Evolutionary conservation across 2,797 vertebrate genomes (phyloP).

Genomic region (Pseudocheirus occidentalis): DNA sequence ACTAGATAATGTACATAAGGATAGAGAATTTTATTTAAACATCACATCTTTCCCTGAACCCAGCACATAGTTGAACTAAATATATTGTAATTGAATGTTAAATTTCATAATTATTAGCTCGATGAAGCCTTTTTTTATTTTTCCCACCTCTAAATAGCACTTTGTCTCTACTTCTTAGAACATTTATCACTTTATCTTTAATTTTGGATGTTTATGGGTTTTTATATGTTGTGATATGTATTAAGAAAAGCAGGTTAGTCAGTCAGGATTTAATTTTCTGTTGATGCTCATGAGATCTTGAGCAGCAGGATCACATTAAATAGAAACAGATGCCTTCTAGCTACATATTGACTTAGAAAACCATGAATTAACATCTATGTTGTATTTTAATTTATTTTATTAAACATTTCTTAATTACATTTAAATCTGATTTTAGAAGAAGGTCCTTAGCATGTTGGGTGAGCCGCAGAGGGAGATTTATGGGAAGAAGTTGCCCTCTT

Average conservation of each 20-base stretch:
- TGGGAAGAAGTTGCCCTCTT: neutral
- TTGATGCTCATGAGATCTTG: neutral
- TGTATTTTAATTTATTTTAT: neutral
- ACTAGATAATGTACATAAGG: neutral
- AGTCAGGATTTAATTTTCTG: neutral
- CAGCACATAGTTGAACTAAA: neutral
- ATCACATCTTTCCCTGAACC: neutral
- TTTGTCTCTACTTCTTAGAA: neutral
- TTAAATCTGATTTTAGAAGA: neutral
- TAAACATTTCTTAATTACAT: neutral
- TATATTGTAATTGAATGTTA: no score
- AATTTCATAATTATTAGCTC: no score
- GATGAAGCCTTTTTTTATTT: no score
- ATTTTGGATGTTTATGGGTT: neutral
- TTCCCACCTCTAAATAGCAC: neutral
- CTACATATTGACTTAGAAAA: no score
- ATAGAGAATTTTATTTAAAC: neutral
- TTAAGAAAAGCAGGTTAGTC: neutral
- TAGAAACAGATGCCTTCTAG: neutral
- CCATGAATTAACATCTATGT: neutral
- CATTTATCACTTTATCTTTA: neutral
- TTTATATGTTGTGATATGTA: neutral
- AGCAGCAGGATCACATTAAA: neutral
- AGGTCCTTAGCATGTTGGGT: neutral
- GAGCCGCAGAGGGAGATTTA: neutral